Base-by-base conservation (phyloP, 2,888 invertebrate genomes). In the Caenorhabditis becei region DNA sequence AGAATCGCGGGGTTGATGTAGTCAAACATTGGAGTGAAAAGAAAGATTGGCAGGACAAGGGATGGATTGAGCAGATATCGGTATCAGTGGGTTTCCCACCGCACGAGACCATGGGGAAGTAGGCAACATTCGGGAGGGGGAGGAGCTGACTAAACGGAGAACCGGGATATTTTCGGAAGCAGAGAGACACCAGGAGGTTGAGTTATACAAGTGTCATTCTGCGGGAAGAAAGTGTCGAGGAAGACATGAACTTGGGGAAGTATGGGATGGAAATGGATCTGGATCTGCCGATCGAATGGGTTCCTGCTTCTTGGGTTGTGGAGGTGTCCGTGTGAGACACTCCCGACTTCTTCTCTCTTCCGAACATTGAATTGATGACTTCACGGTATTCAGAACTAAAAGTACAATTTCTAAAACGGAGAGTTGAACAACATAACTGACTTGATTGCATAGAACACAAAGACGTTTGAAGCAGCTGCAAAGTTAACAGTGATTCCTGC, bases 401-500 rank as follows among this genome's bases (percentile, higher is more conserved):
- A 63, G 1, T 16, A 28, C 1, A 37, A 8, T 1, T 49, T 35
- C 35, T 35, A 5, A n/a, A n/a, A n/a, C n/a, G n/a, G n/a, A n/a
- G 14, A 41, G 2, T 2, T 11, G 7, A 7, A 14, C 7, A 7
- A 14, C 41, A 41, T 3, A 18, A 47, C 11, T 47, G 8, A 83
- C 83, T 83, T 83, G 28, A 81, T 79, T 0, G 71, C 23, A 32
- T 83, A 83, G 49, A 83, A 83, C 1, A 82, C 81, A 28, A 83
- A 83, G 16, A 79, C 70, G 44, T 83, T 83, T 8, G 74, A 65
- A 10, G 81, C 72, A 0, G 77, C 72, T 3, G 83, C 70, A 14
- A 71, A 54, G 49, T 83, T 83, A 23, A 83, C 83, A 4, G 83
- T 71, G 20, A 83, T 75, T 54, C 83, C 83, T 23, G 83, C 81